Base-by-base conservation (phyloP, 2,797 vertebrate genomes). In the Enteromius thamalakanensis region DNA sequence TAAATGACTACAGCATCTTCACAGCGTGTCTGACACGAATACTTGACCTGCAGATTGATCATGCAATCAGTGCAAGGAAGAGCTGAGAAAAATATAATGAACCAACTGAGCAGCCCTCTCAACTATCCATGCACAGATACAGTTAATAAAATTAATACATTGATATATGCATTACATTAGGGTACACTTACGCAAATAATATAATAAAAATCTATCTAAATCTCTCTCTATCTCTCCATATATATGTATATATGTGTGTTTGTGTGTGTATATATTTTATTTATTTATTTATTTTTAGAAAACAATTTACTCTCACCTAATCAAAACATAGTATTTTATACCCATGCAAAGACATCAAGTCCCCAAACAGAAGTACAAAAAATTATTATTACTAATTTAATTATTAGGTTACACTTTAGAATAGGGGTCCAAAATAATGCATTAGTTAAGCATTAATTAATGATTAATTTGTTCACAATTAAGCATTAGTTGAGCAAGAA, bases 31-130 rank as follows among this genome's bases (percentile, higher is more conserved):
- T 71, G 64, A 75, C 58, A 74, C 47, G 55, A 75, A 58, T 67
- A 75, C 72, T 76, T 76, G 71, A 75, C 80, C 71, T 32, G 62
- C 23, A 67, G 80, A 76, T 67, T 82, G 71, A 82, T 82, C 34
- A 19, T 67, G 17, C 23, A 47, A 32, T 60, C 37, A 60, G 79
- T 23, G 21, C 42, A 74, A 19, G 40, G 21, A 58, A 53, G 71
- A 74, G 58, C 42, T 58, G 40, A 19, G 26, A 4, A 55, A 37
- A 34, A 40, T 17, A 29, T 70, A 70, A 21, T 29, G 17, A 47
- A 9, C 23, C 37, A 45, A 29, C 37, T 71, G 19, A 62, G 79
- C 29, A 58, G 51, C 11, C 4, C 29, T 2, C 12, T 65, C 4
- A 65, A 65, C 65, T 51, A 23, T 19, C 79, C n/a, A 21, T 65